These are phyloP conservation scores for Serrognathus titanus DNA, from an alignment of 2,888 invertebrate genomes.

Conservation along the genomic window DNA sequence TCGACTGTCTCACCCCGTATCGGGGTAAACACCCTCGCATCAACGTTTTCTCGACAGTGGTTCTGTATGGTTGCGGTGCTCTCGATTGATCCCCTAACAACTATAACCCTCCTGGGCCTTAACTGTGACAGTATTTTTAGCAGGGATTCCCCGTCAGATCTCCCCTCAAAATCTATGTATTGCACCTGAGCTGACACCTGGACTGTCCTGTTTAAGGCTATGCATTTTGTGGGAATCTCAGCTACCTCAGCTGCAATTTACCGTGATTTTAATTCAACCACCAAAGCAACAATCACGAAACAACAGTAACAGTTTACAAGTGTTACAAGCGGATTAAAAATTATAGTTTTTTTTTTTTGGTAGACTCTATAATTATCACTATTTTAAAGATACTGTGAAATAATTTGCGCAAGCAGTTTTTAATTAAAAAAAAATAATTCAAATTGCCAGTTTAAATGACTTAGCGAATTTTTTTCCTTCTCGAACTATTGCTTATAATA, in stretches of 20 bases:
- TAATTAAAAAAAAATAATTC: no score
- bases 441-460: no score
- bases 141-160: constrained; percentile 81
- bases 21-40: constrained; percentile 80
- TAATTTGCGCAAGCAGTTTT: no score
- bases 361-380: no score
- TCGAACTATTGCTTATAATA: no score
- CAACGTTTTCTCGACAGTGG: constrained; percentile 63
- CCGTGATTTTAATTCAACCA: no score
- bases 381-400: no score
- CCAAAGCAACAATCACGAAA: neutral
- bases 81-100: constrained; percentile 69
- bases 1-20: constrained; percentile 80
- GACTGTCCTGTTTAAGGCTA: constrained; percentile 69
- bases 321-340: no score
- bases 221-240: constrained; percentile 90
- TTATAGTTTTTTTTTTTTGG: no score
- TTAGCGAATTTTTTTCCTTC: no score
- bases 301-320: no score
- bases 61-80: constrained; percentile 67
- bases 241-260: constrained; percentile 47
- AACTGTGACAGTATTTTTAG: constrained; percentile 78
- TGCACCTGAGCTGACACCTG: constrained; percentile 81
- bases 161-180: constrained; percentile 96
- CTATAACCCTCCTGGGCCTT: constrained; percentile 77